Conservation (phyloP, 2,888 invertebrate species). For the Dolomedes plantarius region DNA sequence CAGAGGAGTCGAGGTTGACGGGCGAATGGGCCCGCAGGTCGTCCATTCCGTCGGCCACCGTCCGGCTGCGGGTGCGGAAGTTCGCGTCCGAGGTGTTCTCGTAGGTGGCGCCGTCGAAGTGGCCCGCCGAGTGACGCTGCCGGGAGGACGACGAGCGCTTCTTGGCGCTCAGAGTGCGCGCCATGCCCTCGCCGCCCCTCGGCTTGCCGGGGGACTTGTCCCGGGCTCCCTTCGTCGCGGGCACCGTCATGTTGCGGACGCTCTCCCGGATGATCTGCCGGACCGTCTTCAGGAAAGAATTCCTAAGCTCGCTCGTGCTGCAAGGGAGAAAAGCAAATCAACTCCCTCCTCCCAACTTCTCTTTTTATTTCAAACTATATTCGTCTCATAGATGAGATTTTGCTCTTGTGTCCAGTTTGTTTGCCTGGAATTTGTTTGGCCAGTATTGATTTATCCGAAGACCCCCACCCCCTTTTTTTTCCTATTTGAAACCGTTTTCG, state of each 20-base stretch:
- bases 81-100: conserved; percentile 76
- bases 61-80: conserved; percentile 91
- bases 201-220: conserved; percentile 60
- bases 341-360: too few species aligned
- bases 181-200: conserved; percentile 31
- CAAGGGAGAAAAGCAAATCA: background rate
- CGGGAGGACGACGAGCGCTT: conserved; percentile 79
- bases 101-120: conserved; percentile 85
- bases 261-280: conserved; percentile 97
- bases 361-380: too few species aligned
- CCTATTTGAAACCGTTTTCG: too few species aligned
- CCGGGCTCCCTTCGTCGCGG: conserved; percentile 55
- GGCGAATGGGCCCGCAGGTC: conserved; percentile 73
- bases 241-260: conserved; percentile 93
- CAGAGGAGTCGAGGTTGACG: conserved; percentile 39
- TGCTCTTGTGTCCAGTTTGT: too few species aligned
- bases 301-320: conserved; percentile 96
- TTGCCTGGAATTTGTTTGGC: too few species aligned
- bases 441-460: too few species aligned
- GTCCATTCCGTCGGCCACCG: conserved; percentile 88
- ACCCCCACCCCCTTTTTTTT: too few species aligned
- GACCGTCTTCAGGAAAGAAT: conserved; percentile 97
- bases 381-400: too few species aligned
- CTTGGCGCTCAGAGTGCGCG: conserved; percentile 86
- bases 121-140: conserved; percentile 88